Percentiles rank a stretch among this genome's conserved stretches.
These are phyloP conservation scores for Zeuzera pyrina DNA, from an alignment of 2,888 invertebrate species.

Conservation along the genomic window DNA sequence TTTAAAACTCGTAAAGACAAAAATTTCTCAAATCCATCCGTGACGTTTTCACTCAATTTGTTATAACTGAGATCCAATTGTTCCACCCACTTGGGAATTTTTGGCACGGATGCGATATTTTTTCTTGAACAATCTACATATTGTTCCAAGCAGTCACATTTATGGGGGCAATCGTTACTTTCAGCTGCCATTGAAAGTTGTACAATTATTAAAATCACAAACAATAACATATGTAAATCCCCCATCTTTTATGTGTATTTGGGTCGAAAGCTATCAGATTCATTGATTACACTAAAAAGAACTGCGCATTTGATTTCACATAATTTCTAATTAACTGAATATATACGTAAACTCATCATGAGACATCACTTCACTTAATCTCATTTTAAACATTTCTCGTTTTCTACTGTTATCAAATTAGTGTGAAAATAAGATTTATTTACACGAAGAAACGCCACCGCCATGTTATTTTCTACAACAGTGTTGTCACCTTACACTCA, in stretches of 20 bases:
- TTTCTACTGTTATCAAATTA: slow-evolving; percentile 32
- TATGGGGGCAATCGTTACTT: slow-evolving; percentile 75
- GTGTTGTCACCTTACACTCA: no score
- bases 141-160: slow-evolving; percentile 81
- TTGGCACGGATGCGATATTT: slow-evolving; percentile 79
- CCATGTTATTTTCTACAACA: slow-evolving; percentile 59
- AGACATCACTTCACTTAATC: slow-evolving; percentile 31
- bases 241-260: slow-evolving; percentile 67
- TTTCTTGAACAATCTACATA: slow-evolving; percentile 84
- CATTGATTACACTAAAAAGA: slow-evolving; percentile 33
- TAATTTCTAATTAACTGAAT: slow-evolving; percentile 37
- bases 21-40: slow-evolving; percentile 45
- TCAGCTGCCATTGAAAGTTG: slow-evolving; percentile 42
- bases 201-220: slow-evolving; percentile 36
- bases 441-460: slow-evolving; percentile 42
- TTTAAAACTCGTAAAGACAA: slow-evolving; percentile 50
- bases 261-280: slow-evolving; percentile 40
- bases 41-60: slow-evolving; percentile 53
- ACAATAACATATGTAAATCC: slow-evolving; percentile 60
- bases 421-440: slow-evolving; percentile 34
- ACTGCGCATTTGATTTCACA: slow-evolving; percentile 49
- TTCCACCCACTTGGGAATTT: slow-evolving; percentile 84
- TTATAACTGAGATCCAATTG: slow-evolving; percentile 77
- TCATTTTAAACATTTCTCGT: slow-evolving; percentile 32
- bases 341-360: slow-evolving; percentile 25